Conservation (phyloP, 2,113 vertebrate genomes). For the Maccullochella peelii region DNA sequence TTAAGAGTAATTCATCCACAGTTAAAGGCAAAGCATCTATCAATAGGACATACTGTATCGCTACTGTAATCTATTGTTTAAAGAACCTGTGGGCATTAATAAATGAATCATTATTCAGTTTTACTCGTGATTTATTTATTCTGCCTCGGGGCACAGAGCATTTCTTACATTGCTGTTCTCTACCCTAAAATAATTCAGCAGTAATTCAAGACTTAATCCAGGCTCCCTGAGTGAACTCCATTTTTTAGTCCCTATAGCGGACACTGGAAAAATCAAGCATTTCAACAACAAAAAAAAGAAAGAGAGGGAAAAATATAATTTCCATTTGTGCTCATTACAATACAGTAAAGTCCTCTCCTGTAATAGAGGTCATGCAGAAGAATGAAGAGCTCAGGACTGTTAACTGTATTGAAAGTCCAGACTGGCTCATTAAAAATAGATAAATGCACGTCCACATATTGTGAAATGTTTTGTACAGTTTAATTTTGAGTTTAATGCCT, state of each 20-base stretch:
- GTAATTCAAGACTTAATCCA: not conserved
- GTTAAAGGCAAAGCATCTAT: not conserved
- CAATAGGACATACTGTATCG: not conserved
- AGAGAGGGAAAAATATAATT: not conserved
- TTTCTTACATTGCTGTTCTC: not conserved
- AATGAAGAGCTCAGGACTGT: slow-evolving; percentile 26
- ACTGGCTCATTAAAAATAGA: slow-evolving; percentile 43
- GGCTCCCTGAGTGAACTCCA: not conserved
- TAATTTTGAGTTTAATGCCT: slow-evolving; percentile 8
- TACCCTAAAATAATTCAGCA: slow-evolving; percentile 34
- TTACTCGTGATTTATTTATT: slow-evolving; percentile 39
- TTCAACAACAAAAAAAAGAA: not conserved
- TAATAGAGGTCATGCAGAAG: slow-evolving; percentile 43
- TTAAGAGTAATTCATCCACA: not conserved
- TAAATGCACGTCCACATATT: slow-evolving; percentile 20
- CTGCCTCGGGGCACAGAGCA: not conserved
- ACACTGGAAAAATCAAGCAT: not conserved
- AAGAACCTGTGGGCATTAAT: slow-evolving; percentile 15
- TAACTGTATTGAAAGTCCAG: slow-evolving; percentile 20
- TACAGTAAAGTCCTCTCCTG: not conserved
- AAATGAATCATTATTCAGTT: slow-evolving; percentile 37
- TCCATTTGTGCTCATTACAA: slow-evolving; percentile 33
- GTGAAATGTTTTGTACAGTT: slow-evolving; percentile 9
- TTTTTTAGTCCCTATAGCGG: not conserved
- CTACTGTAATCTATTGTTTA: not conserved